Evolutionary conservation across 2,113 vertebrate genomes (phyloP).

Genomic region (Hyperoodon ampullatus): DNA sequence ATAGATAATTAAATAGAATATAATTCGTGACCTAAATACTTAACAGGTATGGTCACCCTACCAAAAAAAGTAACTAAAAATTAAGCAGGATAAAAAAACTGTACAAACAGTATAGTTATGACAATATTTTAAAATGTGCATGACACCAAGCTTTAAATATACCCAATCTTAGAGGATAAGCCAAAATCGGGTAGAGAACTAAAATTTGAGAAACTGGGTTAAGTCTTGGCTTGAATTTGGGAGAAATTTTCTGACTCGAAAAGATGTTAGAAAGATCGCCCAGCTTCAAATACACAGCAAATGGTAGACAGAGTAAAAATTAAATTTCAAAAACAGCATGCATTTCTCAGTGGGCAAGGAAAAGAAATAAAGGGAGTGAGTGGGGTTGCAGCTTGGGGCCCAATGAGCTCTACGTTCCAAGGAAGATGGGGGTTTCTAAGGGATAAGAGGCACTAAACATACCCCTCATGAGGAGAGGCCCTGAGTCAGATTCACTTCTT

Average conservation of each 20-base stretch:
- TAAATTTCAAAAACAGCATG: background rate
- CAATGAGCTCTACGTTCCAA: background rate
- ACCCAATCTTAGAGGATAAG: background rate
- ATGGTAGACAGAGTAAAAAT: background rate
- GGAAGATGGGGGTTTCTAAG: background rate
- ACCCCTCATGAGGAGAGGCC: background rate
- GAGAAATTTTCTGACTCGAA: background rate
- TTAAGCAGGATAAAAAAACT: background rate
- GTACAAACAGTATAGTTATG: background rate
- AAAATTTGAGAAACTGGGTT: background rate
- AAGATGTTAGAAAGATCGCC: background rate
- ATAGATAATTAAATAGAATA: background rate
- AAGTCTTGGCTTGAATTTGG: background rate
- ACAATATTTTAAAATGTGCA: background rate
- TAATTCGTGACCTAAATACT: background rate
- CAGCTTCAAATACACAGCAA: background rate
- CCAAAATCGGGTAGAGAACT: background rate
- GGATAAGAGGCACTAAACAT: background rate
- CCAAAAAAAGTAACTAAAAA: background rate
- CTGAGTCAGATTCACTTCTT: background rate
- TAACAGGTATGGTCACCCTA: background rate
- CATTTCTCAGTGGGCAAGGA: background rate
- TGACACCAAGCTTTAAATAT: background rate
- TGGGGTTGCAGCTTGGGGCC: background rate
- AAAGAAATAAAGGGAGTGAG: background rate